These are phyloP conservation scores for Epinotia bilunana DNA, from an alignment of 2,888 invertebrate species.

Conservation along the genomic window DNA sequence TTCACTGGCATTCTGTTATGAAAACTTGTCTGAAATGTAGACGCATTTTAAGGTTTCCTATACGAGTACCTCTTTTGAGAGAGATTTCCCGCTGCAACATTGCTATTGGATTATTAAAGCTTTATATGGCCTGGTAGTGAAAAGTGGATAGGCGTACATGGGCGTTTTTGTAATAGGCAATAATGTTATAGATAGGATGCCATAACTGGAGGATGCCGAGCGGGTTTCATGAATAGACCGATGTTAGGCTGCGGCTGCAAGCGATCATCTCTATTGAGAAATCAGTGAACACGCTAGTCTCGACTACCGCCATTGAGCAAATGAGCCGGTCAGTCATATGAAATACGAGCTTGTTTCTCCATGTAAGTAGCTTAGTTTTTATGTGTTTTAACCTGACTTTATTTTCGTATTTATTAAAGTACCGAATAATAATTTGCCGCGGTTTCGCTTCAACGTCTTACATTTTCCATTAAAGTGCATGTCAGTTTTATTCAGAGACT, in stretches of 20 bases:
- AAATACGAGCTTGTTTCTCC: conserved; percentile 16
- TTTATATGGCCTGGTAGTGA: conserved; percentile 74
- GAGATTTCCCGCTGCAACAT: conserved; percentile 70
- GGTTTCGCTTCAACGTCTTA: neutral
- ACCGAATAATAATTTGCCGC: neutral
- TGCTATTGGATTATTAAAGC: conserved; percentile 63
- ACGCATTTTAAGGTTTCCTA: conserved; percentile 31
- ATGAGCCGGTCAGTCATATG: conserved; percentile 12
- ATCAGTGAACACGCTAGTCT: conserved; percentile 20
- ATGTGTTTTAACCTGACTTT: neutral
- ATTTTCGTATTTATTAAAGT: neutral
- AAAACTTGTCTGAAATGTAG: conserved; percentile 32
- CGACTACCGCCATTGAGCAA: conserved; percentile 14
- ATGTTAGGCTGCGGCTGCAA: conserved; percentile 49
- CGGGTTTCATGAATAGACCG: conserved; percentile 66
- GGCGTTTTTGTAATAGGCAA: conserved; percentile 67
- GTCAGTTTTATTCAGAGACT: neutral
- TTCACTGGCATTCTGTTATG: conserved; percentile 23
- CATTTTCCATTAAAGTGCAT: neutral
- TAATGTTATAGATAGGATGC: conserved; percentile 72
- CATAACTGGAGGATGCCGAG: conserved; percentile 68
- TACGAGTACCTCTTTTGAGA: conserved; percentile 49
- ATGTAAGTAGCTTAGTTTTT: conserved; percentile 1
- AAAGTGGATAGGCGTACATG: conserved; percentile 65
- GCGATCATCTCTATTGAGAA: conserved; percentile 40